Conservation (phyloP, 2,797 vertebrate species). For the Gobio occitaniae region DNA sequence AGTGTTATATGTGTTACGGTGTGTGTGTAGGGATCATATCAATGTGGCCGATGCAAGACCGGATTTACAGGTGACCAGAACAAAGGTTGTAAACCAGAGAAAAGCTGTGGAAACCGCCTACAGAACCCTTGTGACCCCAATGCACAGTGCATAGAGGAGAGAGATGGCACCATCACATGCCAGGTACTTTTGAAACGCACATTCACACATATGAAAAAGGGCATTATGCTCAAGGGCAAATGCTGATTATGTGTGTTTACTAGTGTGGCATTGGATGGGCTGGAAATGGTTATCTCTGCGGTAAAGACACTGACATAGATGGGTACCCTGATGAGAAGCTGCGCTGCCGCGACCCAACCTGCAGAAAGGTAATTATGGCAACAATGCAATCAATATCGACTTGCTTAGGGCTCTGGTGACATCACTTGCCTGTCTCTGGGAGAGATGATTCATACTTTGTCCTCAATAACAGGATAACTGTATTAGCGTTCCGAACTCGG, state of each 20-base stretch:
- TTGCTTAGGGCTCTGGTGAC: not conserved
- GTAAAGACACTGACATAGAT: conserved; percentile 97
- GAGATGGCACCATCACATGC: conserved; percentile 87
- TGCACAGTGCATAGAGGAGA: conserved; percentile 84
- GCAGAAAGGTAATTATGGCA: conserved; percentile 85
- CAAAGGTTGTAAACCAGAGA: conserved; percentile 88
- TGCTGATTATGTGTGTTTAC: conserved; percentile 41
- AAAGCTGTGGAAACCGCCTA: conserved; percentile 86
- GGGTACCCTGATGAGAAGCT: conserved; percentile 96
- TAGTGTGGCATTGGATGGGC: conserved; percentile 98
- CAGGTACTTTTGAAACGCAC: conserved; percentile 73
- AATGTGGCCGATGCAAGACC: conserved; percentile 89
- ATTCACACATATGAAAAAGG: not conserved
- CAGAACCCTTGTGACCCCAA: conserved; percentile 92
- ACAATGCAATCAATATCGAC: conserved; percentile 4
- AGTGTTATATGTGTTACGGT: conserved; percentile 12
- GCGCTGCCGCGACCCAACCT: conserved; percentile 85
- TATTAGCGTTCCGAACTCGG: conserved; percentile 92
- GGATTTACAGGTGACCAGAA: conserved; percentile 91
- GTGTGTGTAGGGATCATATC: conserved; percentile 87
- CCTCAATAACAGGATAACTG: conserved; percentile 89
- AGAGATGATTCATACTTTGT: conserved; percentile 11
- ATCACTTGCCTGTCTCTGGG: conserved; percentile 1
- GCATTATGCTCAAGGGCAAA: not conserved
- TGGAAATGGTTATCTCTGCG: conserved; percentile 94